These are phyloP conservation scores for Macrochelys suwanniensis DNA, from an alignment of 2,797 vertebrate species.

Conservation along the genomic window DNA sequence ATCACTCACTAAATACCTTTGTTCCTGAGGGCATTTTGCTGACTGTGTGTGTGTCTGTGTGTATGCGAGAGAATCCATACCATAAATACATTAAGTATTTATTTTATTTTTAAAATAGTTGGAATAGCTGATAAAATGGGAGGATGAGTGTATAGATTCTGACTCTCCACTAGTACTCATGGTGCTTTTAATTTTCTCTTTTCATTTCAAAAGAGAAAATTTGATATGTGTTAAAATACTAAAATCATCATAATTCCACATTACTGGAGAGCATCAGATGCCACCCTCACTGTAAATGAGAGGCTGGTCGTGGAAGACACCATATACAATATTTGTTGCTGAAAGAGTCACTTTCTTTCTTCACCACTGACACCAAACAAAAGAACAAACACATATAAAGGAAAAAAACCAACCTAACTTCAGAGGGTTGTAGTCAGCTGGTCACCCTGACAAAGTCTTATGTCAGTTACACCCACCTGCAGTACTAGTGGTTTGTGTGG, in stretches of 20 bases:
- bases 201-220: background rate
- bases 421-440: background rate
- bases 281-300: background rate
- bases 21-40: background rate
- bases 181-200: background rate
- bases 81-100: background rate
- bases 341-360: background rate
- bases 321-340: background rate
- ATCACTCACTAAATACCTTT: background rate
- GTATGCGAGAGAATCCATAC: background rate
- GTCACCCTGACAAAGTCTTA: background rate
- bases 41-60: background rate
- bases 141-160: background rate
- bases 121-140: background rate
- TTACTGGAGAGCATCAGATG: background rate
- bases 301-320: background rate
- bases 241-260: background rate
- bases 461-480: background rate
- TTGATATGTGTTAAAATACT: background rate
- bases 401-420: background rate
- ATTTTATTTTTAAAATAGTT: background rate
- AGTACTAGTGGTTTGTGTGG: background rate
- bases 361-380: background rate
- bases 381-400: background rate
- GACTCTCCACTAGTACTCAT: background rate